Conservation (phyloP, 2,113 vertebrate genomes). For the Centrocercus urophasianus region DNA sequence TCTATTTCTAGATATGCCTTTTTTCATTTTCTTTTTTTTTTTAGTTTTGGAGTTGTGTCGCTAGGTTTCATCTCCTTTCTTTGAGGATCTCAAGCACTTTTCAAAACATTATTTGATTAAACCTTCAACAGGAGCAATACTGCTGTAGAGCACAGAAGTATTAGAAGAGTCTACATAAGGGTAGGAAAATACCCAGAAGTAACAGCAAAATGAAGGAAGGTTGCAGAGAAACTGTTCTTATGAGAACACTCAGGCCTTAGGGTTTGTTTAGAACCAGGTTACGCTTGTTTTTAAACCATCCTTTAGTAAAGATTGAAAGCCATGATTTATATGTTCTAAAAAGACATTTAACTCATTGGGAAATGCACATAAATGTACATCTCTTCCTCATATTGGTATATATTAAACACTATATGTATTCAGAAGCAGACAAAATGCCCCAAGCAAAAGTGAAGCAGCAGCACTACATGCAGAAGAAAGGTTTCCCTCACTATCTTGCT, state of each 20-base stretch:
- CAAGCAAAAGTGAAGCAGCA: not conserved
- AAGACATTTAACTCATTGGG: not conserved
- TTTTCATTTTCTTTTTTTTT: not conserved
- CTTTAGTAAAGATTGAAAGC: not conserved
- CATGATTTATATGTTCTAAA: not conserved
- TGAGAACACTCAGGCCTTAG: not conserved
- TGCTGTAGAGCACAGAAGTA: not conserved
- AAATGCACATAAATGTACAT: not conserved
- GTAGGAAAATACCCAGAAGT: not conserved
- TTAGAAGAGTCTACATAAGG: not conserved
- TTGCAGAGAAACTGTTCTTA: not conserved
- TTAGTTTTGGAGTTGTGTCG: not conserved
- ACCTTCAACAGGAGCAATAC: not conserved
- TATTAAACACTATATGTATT: not conserved
- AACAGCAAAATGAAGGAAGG: not conserved
- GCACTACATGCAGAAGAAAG: not conserved
- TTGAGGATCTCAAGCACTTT: not conserved
- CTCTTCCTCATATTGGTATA: not conserved
- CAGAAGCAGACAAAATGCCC: not conserved
- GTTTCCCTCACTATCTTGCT: not conserved
- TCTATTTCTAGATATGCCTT: slow-evolving; percentile 29
- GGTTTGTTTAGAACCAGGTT: not conserved
- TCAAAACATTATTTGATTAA: not conserved
- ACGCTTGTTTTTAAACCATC: not conserved
- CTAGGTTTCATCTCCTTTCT: not conserved